Conservation (phyloP, 1,140 invertebrate species). For the Homarus americanus region DNA sequence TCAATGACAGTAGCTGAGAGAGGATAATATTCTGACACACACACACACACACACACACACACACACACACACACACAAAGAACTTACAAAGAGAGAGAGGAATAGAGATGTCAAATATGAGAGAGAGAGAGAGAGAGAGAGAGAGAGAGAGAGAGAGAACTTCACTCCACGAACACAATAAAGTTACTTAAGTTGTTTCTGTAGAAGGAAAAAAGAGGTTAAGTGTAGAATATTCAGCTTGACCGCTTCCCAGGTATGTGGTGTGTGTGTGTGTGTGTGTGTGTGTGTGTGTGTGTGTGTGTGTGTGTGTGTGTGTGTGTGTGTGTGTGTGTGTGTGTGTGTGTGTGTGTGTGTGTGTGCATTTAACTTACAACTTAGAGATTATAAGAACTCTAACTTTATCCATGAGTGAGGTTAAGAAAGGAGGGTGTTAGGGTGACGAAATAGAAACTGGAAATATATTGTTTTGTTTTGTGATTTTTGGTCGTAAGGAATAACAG, state of each 20-base stretch:
- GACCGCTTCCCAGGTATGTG: background rate
- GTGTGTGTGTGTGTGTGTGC: constrained; percentile 29
- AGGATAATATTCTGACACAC: too few species aligned
- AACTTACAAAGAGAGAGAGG: background rate
- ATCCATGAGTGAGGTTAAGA: too few species aligned
- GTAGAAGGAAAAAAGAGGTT: background rate
- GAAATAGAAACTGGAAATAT: too few species aligned
- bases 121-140: constrained; percentile 9
- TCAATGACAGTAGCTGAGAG: background rate
- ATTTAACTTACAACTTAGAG: too few species aligned
- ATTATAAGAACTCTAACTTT: too few species aligned
- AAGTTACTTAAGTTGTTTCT: too few species aligned
- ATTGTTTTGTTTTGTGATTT: too few species aligned
- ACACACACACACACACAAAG: too few species aligned
- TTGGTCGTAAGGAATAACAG: too few species aligned
- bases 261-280: background rate
- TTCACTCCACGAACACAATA: too few species aligned
- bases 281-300: constrained; percentile 25
- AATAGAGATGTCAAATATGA: background rate
- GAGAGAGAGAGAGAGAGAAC: background rate
- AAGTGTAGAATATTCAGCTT: background rate
- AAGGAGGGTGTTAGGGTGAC: too few species aligned
- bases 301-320: constrained; percentile 31
- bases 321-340: constrained; percentile 30
- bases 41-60: too few species aligned